Evolutionary conservation across 2,888 invertebrate genomes (phyloP).

Genomic region (Cryptophagus acutangulus): DNA sequence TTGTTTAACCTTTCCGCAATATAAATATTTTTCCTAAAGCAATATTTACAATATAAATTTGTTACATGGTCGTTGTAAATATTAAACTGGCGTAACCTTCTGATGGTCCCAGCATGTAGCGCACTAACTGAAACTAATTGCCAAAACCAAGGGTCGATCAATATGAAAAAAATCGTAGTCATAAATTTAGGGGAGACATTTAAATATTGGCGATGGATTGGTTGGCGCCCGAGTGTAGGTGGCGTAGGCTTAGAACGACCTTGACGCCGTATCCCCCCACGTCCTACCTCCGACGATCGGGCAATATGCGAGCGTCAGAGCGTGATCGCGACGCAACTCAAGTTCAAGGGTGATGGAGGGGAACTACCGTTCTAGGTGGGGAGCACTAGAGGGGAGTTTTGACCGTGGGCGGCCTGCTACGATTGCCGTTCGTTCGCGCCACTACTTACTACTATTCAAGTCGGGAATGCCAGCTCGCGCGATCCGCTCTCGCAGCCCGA

Average conservation of each 20-base stretch:
- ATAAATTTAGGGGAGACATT: no score
- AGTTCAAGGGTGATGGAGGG: constrained; percentile 50
- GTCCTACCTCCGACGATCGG: constrained; percentile 22
- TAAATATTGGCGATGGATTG: no score
- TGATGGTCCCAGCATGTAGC: no score
- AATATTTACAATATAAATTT: no score
- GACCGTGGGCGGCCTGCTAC: constrained; percentile 35
- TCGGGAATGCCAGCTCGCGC: constrained; percentile 48
- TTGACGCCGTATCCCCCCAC: constrained; percentile 27
- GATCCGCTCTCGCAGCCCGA: constrained; percentile 42
- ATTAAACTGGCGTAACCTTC: no score
- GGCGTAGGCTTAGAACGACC: constrained; percentile 24
- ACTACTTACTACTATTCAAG: constrained; percentile 43
- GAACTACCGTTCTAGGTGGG: constrained; percentile 32
- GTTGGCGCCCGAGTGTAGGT: constrained; percentile 12
- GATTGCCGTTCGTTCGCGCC: constrained; percentile 47
- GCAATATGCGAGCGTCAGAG: constrained; percentile 30
- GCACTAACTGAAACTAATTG: no score
- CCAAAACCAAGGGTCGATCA: no score
- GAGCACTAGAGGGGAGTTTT: constrained; percentile 55
- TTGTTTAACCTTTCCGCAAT: no score
- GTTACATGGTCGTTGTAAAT: no score
- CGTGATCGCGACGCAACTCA: constrained; percentile 35
- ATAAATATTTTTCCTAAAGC: no score
- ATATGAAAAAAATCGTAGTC: no score